Evolutionary conservation across 2,797 vertebrate species (phyloP), one percentile per base, ranked within the genome.

Genomic region (Nannoperca australis): DNA sequence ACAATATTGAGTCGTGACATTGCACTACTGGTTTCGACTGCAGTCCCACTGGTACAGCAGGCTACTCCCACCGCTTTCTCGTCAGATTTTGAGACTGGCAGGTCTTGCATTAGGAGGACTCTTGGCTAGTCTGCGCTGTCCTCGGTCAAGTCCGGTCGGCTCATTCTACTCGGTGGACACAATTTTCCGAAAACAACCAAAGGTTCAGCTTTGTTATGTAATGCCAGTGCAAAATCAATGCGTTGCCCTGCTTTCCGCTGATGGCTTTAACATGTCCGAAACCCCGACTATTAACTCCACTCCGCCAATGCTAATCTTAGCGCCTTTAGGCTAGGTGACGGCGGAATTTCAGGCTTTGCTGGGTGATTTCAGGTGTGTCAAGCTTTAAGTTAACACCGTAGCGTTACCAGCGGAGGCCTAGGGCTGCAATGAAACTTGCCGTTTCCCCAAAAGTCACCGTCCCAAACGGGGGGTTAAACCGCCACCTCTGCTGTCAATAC

Each of bases 181-280:
- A 85, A 71, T 92, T 92, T 89, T 82, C 85, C 73, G 78, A 92
- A 91, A 91, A 89, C 72, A 91, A 79, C 61, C 84, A 47, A 47
- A 85, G 87, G 82, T 89, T 81, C 60, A 49, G 75, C 60, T 64
- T 6, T 24, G 70, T 94, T 94, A 90, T 91, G 84, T 86, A 93
- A 93, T 85, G 70, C 55, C 75, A 82, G 36, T 40, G 58, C 44
- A 82, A 79, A 83, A 89, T 63, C 50, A 76, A 45, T 67, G 49
- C 9, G 73, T 54, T 58, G 53, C 70, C 44, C 68, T n/a, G 70
- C 61, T 68, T 69, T 17, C 13, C 30, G 73, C 63, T 91, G 78
- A 92, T 94, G 79, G 78, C 34, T 88, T 88, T 87, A 87, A 36
- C 93, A 92, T 86, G 73, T 60, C 63, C 65, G 50, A 55, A 68